These are phyloP conservation scores for Agrotis ipsilon DNA, from an alignment of 2,888 invertebrate species.

Conservation along the genomic window DNA sequence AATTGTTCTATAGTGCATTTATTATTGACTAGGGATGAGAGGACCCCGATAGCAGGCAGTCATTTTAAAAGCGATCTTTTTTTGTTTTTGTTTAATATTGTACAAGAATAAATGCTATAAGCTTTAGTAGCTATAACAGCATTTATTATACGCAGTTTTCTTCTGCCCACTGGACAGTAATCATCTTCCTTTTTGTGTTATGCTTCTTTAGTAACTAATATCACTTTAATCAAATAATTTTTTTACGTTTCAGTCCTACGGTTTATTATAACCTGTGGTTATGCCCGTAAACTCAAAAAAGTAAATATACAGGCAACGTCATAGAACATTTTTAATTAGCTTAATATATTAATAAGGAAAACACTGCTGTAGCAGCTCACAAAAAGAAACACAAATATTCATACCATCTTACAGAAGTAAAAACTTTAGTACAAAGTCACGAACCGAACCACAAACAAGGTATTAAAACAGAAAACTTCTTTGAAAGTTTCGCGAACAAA, in stretches of 20 bases:
- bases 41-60: too few relatives aligned
- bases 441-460: slow-evolving; percentile 44
- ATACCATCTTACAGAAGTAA: slow-evolving; percentile 11
- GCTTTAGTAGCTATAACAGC: too few relatives aligned
- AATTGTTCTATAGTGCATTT: not conserved
- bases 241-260: too few relatives aligned
- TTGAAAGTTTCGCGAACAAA: slow-evolving; percentile 79
- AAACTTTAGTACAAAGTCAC: slow-evolving; percentile 26
- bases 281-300: too few relatives aligned
- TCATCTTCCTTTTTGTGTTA: too few relatives aligned
- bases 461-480: slow-evolving; percentile 49
- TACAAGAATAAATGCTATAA: not conserved
- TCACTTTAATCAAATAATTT: too few relatives aligned
- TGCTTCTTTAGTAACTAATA: too few relatives aligned
- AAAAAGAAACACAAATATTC: slow-evolving; percentile 6
- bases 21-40: not conserved
- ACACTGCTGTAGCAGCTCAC: not conserved
- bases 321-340: not conserved
- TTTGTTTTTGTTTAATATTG: too few relatives aligned
- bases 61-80: too few relatives aligned
- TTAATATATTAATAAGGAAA: not conserved
- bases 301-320: not conserved
- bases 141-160: too few relatives aligned
- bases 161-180: too few relatives aligned
- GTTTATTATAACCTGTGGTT: not conserved